phyloP scores from a whole-genome alignment of 92 coral and sea anemone species.

The Epizoanthus rinbou region DNA sequence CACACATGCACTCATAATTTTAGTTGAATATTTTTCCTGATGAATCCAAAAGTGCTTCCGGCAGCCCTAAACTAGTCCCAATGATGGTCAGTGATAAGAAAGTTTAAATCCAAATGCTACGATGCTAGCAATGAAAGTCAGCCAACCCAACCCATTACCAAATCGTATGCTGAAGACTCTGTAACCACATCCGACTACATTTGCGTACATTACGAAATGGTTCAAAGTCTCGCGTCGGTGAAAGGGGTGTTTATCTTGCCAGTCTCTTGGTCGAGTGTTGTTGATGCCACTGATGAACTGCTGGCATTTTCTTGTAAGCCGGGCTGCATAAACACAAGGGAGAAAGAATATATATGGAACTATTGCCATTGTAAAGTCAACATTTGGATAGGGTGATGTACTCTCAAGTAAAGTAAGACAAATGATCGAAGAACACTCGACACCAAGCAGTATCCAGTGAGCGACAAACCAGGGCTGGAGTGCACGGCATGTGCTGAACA shows the following conservation, averaged over 20 bases:
- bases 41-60: background rate
- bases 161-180: background rate
- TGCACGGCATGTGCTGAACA: background rate
- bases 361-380: background rate
- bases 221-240: background rate
- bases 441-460: background rate
- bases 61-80: background rate
- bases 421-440: background rate
- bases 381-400: background rate
- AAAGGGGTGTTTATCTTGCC: conserved; percentile 11
- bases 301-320: background rate
- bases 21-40: no score
- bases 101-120: background rate
- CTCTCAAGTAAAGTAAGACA: no score
- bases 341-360: background rate
- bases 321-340: background rate
- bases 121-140: background rate
- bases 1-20: no score
- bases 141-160: background rate
- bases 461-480: conserved; percentile 6
- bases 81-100: background rate
- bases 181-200: background rate
- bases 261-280: background rate
- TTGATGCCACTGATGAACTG: background rate
- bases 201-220: background rate